phyloP scores from a whole-genome alignment of 2,113 vertebrate genomes.

The Apodemus sylvaticus region DNA sequence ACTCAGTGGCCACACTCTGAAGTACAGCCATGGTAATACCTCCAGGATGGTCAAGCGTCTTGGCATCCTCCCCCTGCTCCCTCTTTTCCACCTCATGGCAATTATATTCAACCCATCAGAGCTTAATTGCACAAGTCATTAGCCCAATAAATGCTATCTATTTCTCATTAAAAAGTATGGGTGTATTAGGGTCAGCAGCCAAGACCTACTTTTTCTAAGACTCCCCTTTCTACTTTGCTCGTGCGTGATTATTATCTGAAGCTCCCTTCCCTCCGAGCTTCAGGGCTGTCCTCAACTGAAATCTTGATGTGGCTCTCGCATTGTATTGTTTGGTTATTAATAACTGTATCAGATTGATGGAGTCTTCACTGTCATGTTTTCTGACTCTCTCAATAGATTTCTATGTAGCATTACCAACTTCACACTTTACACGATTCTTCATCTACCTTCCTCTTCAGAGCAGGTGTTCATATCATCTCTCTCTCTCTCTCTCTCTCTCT shows the following conservation, averaged over 20 bases:
- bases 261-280: background rate
- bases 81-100: background rate
- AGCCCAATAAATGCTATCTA: background rate
- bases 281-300: background rate
- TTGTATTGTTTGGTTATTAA: background rate
- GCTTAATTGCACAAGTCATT: background rate
- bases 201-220: background rate
- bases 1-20: too few species aligned
- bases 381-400: background rate
- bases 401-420: background rate
- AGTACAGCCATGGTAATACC: background rate
- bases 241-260: background rate
- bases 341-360: background rate
- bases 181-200: background rate
- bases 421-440: background rate
- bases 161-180: background rate
- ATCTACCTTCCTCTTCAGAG: constrained; percentile 47
- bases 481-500: background rate
- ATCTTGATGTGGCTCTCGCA: accelerated
- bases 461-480: background rate
- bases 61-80: background rate
- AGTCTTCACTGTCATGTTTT: background rate
- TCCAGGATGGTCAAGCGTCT: background rate
- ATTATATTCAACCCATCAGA: background rate
- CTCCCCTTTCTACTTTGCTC: constrained; percentile 22